phyloP scores from a whole-genome alignment of 2,113 vertebrate genomes.

The Isichthys henryi region DNA sequence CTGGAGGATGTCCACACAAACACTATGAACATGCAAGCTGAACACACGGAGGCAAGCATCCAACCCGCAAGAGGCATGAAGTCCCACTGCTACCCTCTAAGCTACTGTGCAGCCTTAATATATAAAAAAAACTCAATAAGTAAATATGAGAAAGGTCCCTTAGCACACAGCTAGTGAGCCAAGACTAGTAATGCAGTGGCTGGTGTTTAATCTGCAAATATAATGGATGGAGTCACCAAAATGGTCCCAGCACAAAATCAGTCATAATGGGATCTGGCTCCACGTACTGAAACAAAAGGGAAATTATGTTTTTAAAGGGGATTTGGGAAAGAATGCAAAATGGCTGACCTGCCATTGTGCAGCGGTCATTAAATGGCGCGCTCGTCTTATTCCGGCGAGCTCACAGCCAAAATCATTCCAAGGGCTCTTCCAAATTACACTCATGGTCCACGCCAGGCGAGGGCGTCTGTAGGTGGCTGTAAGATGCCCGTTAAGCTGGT shows the following conservation, averaged over 20 bases:
- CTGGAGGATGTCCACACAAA: not conserved
- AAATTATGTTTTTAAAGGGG: not conserved
- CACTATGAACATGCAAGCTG: not conserved
- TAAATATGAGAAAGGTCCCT: not conserved
- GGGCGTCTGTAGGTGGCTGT: not conserved
- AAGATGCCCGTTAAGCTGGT: not conserved
- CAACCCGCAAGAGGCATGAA: not conserved
- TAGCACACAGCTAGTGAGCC: not conserved
- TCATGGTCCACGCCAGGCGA: not conserved
- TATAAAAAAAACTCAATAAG: not conserved
- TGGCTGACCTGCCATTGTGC: not conserved
- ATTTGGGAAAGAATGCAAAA: not conserved
- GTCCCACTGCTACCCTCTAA: not conserved
- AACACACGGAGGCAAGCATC: not conserved
- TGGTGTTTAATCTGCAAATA: not conserved
- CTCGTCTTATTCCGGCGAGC: not conserved
- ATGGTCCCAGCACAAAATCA: not conserved
- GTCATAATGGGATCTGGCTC: not conserved
- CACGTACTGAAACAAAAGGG: not conserved
- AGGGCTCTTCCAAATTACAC: not conserved
- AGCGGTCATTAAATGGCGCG: not conserved
- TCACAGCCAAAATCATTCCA: not conserved
- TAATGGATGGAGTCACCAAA: not conserved
- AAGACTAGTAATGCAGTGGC: not conserved
- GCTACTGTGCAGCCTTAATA: not conserved